Percentiles rank a stretch among this genome's conserved stretches.
Evolutionary conservation across 1,140 invertebrate species (phyloP).

Genomic region (Campoletis sonorensis): DNA sequence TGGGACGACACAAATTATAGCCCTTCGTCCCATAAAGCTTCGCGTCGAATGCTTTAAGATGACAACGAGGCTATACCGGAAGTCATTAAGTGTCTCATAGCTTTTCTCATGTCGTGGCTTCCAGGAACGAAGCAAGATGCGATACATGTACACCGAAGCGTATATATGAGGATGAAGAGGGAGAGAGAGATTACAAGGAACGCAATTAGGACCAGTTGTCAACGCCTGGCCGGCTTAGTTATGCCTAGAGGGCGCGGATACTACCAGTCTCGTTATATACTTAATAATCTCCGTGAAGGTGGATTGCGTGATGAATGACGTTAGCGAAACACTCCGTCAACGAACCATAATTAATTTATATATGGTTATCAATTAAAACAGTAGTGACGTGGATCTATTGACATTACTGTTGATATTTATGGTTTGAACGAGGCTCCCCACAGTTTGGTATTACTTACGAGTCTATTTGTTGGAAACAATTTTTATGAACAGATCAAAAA

Average conservation of each 20-base stretch:
- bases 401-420: background rate
- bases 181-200: constrained; percentile 54
- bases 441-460: too few species aligned
- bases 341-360: constrained; percentile 25
- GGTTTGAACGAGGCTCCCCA: background rate
- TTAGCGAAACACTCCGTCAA: background rate
- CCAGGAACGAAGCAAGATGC: constrained; percentile 32
- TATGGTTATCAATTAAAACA: constrained; percentile 35
- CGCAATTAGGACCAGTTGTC: constrained; percentile 61
- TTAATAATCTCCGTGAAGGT: constrained; percentile 34
- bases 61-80: constrained; percentile 32
- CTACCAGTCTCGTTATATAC: constrained; percentile 51
- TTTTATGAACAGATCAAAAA: too few species aligned
- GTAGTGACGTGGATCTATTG: background rate
- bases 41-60: background rate
- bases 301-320: constrained; percentile 20
- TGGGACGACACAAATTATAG: constrained; percentile 2
- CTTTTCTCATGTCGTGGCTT: constrained; percentile 17
- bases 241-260: constrained; percentile 36
- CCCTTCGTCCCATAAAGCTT: background rate
- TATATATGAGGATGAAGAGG: constrained; percentile 15
- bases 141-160: constrained; percentile 31
- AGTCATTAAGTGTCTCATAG: constrained; percentile 59
- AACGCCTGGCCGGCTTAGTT: constrained; percentile 51
- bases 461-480: too few species aligned